These are phyloP conservation scores for Cotesia congregata DNA, from an alignment of 2,888 invertebrate species.

Conservation along the genomic window DNA sequence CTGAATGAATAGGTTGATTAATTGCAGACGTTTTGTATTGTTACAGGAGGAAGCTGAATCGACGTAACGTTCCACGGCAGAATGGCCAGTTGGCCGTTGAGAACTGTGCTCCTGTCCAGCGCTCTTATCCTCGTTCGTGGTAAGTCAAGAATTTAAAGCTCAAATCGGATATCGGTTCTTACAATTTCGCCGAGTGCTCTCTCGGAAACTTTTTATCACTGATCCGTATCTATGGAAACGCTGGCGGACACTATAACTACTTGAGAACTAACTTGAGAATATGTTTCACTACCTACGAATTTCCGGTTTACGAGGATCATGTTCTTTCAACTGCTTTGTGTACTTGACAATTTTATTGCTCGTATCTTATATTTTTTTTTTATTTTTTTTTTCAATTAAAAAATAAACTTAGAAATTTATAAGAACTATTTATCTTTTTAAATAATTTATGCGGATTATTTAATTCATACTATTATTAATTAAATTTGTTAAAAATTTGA, in stretches of 20 bases:
- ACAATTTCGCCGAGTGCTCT: neutral
- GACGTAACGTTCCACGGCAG: slow-evolving; percentile 69
- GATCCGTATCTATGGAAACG: slow-evolving; percentile 1
- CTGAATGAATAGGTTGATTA: slow-evolving; percentile 65
- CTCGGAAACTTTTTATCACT: slow-evolving; percentile 1
- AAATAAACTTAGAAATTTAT: no score
- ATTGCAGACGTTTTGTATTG: slow-evolving; percentile 67
- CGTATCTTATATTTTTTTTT: neutral
- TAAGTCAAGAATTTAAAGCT: slow-evolving; percentile 54
- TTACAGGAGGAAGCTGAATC: slow-evolving; percentile 70
- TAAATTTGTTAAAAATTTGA: no score
- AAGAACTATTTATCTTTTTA: no score
- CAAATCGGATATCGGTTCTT: neutral
- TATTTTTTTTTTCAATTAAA: neutral
- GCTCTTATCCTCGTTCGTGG: slow-evolving; percentile 67
- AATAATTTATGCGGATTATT: no score
- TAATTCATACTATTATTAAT: no score
- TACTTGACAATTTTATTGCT: neutral
- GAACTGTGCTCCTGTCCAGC: slow-evolving; percentile 66
- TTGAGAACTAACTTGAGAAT: neutral
- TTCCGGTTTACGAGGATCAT: neutral
- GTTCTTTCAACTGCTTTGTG: neutral
- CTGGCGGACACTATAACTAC: neutral
- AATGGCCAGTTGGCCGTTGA: slow-evolving; percentile 68
- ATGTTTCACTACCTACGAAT: neutral